These are phyloP conservation scores for Micromys minutus DNA, from an alignment of 2,113 vertebrate species.

Conservation along the genomic window DNA sequence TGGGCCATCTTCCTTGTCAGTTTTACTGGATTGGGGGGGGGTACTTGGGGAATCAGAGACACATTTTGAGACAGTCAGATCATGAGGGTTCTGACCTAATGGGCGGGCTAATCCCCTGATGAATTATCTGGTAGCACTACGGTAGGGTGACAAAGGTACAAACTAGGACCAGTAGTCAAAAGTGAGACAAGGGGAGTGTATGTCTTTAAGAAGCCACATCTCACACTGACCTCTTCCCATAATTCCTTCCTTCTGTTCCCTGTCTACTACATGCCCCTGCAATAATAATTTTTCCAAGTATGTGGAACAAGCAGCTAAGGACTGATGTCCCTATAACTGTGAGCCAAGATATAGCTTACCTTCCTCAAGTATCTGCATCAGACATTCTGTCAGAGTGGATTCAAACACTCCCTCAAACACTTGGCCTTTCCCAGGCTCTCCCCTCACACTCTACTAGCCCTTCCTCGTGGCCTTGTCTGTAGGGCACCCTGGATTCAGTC, in stretches of 20 bases:
- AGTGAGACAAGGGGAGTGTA: no score
- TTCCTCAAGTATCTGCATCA: neutral
- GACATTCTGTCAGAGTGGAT: neutral
- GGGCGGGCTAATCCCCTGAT: neutral
- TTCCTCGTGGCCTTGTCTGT: neutral
- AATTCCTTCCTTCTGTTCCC: neutral
- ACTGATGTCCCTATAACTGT: neutral
- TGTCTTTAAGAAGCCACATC: neutral
- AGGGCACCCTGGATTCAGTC: neutral
- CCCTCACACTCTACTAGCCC: fast-evolving
- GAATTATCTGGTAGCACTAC: neutral
- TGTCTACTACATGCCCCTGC: neutral
- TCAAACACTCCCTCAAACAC: neutral
- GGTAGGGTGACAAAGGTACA: neutral
- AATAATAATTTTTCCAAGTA: neutral
- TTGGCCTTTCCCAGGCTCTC: neutral
- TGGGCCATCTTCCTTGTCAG: neutral
- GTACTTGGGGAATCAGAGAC: neutral
- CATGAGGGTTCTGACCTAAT: neutral
- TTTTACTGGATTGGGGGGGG: no score
- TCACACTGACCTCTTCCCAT: no score
- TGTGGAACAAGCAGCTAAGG: neutral
- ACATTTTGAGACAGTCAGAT: neutral
- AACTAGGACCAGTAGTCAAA: neutral
- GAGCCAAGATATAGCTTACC: neutral